Evolutionary conservation across 2,113 vertebrate species (phyloP).

Genomic region (Tychaedon coryphoeus): DNA sequence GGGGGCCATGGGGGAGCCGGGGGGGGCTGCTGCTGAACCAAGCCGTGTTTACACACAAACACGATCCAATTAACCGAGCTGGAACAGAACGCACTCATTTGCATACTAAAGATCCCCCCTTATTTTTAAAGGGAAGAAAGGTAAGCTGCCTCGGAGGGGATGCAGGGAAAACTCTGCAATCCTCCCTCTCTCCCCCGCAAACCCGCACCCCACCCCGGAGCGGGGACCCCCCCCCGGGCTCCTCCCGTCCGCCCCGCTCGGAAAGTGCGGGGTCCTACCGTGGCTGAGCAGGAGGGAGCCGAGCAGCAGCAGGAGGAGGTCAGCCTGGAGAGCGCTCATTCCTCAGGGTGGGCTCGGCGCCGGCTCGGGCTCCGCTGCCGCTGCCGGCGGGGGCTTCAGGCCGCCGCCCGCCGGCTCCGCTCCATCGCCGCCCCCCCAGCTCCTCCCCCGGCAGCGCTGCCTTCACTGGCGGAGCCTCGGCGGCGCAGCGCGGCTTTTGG

Average conservation of each 20-base stretch:
- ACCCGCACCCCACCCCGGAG: background rate
- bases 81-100: conserved; percentile 46
- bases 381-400: background rate
- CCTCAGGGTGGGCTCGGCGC: conserved; percentile 49
- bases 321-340: conserved; percentile 73
- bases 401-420: conserved; percentile 41
- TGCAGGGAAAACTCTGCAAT: background rate
- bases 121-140: background rate
- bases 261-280: conserved; percentile 71
- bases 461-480: background rate
- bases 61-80: conserved; percentile 19
- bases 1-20: background rate
- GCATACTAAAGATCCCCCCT: conserved; percentile 11
- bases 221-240: background rate
- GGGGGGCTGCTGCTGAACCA: background rate
- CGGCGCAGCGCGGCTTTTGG: background rate
- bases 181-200: background rate
- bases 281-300: conserved; percentile 72
- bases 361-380: background rate
- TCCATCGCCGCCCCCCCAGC: conserved; percentile 37
- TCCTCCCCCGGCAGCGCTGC: conserved; percentile 33
- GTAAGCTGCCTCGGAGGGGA: background rate
- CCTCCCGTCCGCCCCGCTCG: background rate
- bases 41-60: background rate
- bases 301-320: conserved; percentile 67